Conservation (phyloP, 2,113 vertebrate genomes). For the Pelecanus crispus region DNA sequence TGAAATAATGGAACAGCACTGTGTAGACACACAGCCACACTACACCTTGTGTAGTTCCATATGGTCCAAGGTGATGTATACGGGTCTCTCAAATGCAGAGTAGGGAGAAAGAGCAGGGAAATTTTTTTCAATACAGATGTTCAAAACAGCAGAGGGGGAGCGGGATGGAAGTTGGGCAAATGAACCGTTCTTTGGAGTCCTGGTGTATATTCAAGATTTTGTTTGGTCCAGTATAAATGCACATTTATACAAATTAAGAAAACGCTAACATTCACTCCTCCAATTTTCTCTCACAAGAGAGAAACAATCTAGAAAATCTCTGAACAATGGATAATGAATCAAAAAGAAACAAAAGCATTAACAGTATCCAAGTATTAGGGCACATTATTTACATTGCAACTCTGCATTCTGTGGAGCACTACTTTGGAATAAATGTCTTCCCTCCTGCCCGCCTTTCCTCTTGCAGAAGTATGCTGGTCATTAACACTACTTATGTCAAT, state of each 20-base stretch:
- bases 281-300: background rate
- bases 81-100: background rate
- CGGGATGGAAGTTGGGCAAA: background rate
- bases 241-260: background rate
- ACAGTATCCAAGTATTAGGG: background rate
- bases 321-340: background rate
- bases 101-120: background rate
- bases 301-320: background rate
- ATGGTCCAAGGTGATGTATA: background rate
- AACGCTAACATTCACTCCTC: background rate
- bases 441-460: fast-evolving
- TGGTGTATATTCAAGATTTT: background rate
- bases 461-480: background rate
- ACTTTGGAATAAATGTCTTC: background rate
- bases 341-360: background rate
- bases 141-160: background rate
- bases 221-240: background rate
- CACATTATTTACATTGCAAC: background rate
- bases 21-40: background rate
- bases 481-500: background rate
- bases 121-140: background rate
- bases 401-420: background rate
- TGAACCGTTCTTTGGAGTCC: background rate
- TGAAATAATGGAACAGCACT: background rate
- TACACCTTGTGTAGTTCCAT: background rate